Conservation (phyloP, 2,113 vertebrate genomes). For the Atlantisia rogersi region DNA sequence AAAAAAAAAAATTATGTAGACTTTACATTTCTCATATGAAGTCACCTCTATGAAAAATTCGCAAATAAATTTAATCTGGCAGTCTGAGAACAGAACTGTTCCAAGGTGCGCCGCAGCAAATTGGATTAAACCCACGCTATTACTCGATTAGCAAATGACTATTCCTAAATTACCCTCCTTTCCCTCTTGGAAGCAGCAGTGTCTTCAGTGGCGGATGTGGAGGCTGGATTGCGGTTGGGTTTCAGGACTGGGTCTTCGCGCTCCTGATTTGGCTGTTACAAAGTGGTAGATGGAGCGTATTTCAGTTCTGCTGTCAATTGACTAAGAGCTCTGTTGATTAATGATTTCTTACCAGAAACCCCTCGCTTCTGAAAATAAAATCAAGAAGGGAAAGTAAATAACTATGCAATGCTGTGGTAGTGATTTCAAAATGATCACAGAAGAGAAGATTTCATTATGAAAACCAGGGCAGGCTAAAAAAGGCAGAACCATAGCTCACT, state of each 20-base stretch:
- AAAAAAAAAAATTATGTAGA: neutral
- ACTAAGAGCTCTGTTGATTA: neutral
- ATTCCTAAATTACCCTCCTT: neutral
- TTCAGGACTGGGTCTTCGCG: neutral
- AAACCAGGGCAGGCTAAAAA: neutral
- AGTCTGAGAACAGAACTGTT: neutral
- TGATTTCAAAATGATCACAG: neutral
- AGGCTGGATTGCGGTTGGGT: neutral
- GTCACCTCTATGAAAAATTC: neutral
- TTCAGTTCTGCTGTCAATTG: neutral
- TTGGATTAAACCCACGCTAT: neutral
- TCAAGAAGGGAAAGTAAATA: neutral
- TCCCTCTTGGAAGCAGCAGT: neutral
- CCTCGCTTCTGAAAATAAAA: neutral
- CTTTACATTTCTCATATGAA: neutral
- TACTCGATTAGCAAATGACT: neutral
- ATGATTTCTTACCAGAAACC: neutral
- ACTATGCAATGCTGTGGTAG: neutral
- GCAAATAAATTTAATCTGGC: neutral
- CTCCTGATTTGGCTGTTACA: neutral
- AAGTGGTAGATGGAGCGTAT: neutral
- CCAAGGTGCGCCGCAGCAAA: neutral
- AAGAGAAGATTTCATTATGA: neutral
- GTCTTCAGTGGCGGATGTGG: neutral
- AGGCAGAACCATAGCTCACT: neutral